Percentiles rank a stretch among this genome's conserved stretches.
phyloP scores from a whole-genome alignment of 2,797 vertebrate genomes.

The Mastacembelus armatus region DNA sequence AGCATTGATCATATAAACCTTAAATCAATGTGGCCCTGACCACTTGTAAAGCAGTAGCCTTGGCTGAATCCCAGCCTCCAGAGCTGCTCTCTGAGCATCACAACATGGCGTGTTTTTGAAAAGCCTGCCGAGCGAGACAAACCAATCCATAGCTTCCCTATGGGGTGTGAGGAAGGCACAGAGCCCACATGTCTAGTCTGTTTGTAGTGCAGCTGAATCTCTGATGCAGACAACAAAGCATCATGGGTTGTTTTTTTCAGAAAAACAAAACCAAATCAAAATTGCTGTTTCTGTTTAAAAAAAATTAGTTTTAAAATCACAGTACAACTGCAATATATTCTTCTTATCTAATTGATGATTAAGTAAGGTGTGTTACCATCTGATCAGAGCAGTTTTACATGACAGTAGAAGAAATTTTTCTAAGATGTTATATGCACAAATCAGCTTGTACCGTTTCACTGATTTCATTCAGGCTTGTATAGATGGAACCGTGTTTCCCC shows the following conservation, averaged over 20 bases:
- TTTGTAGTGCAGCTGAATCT: conserved; percentile 50
- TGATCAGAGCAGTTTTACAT: too few species aligned
- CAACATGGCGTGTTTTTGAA: conserved; percentile 62
- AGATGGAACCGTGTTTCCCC: too few species aligned
- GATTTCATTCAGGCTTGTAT: too few species aligned
- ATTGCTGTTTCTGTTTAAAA: conserved; percentile 5
- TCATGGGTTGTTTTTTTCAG: not conserved
- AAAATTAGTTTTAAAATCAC: too few species aligned
- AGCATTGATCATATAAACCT: conserved; percentile 72
- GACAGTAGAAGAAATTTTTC: too few species aligned
- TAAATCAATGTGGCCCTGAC: conserved; percentile 66
- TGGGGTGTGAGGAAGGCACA: conserved; percentile 41
- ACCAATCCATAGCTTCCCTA: conserved; percentile 64
- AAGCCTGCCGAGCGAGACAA: conserved; percentile 62
- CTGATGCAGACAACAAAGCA: conserved; percentile 44
- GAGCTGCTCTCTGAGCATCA: conserved; percentile 47
- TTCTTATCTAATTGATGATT: too few species aligned
- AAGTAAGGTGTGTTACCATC: too few species aligned
- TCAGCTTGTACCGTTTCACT: too few species aligned
- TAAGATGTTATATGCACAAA: too few species aligned
- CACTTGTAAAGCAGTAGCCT: conserved; percentile 68
- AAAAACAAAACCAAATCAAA: conserved; percentile 10
- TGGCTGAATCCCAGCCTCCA: conserved; percentile 44
- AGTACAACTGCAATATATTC: too few species aligned
- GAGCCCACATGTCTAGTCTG: conserved; percentile 30